These are phyloP conservation scores for Boloria selene DNA, from an alignment of 2,888 invertebrate genomes.

Conservation along the genomic window DNA sequence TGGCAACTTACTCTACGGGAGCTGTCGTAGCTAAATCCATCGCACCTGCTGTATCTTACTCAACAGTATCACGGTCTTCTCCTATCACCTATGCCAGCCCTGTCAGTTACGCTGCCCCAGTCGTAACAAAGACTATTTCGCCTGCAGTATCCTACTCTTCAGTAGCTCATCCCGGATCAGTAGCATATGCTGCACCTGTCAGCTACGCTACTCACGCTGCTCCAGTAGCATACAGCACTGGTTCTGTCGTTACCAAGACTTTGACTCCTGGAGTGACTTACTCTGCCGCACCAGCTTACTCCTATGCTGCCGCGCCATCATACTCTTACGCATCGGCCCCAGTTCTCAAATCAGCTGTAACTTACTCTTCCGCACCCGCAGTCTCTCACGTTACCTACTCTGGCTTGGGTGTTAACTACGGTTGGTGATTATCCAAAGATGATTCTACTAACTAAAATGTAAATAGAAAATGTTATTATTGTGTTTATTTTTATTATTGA, in stretches of 20 bases:
- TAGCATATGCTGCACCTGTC: conserved; percentile 2
- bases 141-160: conserved; percentile 57
- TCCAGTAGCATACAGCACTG: conserved; percentile 46
- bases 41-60: conserved; percentile 55
- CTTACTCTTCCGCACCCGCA: conserved; percentile 45
- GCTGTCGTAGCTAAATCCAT: conserved; percentile 47
- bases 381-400: conserved; percentile 85
- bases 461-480: conserved; percentile 9
- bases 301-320: conserved; percentile 43
- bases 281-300: too few species aligned
- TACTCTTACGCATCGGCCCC: conserved; percentile 39
- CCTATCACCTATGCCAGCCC: conserved; percentile 1
- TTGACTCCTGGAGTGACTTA: conserved; percentile 64
- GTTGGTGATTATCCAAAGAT: conserved; percentile 56
- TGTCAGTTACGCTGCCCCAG: conserved; percentile 48
- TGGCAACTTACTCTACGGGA: conserved; percentile 42
- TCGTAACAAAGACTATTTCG: conserved; percentile 75
- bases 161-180: conserved; percentile 43
- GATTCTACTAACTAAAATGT: conserved; percentile 16
- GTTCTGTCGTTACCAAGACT: conserved; percentile 73
- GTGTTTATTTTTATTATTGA: conserved; percentile 29
- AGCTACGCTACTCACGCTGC: conserved; percentile 27
- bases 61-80: conserved; percentile 53
- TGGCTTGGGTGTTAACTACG: conserved; percentile 79
- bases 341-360: conserved; percentile 44